Conservation (phyloP, 35 echinoderm and acorn worm genomes). For the Lytechinus pictus region DNA sequence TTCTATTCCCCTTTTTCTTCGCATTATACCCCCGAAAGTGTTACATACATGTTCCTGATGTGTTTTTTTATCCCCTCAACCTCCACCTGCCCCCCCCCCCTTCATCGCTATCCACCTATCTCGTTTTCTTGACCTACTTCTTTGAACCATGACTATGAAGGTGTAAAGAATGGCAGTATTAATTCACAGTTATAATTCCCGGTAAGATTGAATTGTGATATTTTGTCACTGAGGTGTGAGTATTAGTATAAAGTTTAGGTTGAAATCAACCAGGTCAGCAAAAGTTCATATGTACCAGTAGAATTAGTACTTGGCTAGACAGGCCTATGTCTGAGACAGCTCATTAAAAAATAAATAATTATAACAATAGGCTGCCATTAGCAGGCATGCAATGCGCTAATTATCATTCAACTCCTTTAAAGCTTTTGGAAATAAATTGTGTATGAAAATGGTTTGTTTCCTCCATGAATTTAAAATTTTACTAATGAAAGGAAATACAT, state of each 20-base stretch:
- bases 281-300: neutral
- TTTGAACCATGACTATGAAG: neutral
- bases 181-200: neutral
- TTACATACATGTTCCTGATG: neutral
- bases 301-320: neutral
- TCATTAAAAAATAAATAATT: neutral
- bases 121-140: neutral
- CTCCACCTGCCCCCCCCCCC: neutral
- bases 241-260: neutral
- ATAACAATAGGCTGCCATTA: neutral
- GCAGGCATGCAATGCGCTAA: neutral
- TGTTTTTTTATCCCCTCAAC: neutral
- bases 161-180: neutral
- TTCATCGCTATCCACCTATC: neutral
- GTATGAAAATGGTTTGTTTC: neutral
- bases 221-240: neutral
- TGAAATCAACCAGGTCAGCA: neutral
- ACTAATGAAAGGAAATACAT: too few species aligned
- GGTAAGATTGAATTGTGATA: neutral
- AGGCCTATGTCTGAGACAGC: neutral
- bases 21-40: too few species aligned
- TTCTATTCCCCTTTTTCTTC: neutral
- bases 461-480: too few species aligned
- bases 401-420: neutral
- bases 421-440: too few species aligned